phyloP scores from a whole-genome alignment of 2,888 invertebrate genomes.

The Aporophyla lueneburgensis region DNA sequence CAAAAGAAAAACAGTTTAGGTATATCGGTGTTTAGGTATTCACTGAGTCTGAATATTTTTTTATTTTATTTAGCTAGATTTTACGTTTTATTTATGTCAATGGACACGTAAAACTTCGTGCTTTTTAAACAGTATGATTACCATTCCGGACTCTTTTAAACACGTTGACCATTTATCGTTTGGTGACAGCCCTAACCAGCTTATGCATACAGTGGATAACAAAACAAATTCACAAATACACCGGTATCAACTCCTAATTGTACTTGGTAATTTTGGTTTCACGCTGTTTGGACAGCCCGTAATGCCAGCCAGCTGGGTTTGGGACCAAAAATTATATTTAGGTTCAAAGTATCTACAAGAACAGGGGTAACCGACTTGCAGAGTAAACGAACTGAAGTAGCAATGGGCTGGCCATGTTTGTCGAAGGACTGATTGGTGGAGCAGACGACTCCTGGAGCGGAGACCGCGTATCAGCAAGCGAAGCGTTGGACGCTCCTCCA shows the following conservation, averaged over 20 bases:
- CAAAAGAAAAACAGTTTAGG: no score
- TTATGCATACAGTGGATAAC: conserved; percentile 24
- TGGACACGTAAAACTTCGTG: background rate
- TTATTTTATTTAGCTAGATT: background rate
- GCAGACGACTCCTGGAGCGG: no score
- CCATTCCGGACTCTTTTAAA: background rate
- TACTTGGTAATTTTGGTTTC: conserved; percentile 44
- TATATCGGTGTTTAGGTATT: no score
- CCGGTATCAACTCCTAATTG: conserved; percentile 38
- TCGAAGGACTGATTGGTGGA: no score
- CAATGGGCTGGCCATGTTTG: no score
- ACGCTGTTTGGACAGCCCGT: conserved; percentile 6
- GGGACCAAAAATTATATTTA: background rate
- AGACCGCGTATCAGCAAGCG: no score
- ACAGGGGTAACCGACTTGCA: no score
- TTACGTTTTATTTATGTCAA: background rate
- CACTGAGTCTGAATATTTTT: background rate
- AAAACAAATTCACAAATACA: conserved; percentile 32
- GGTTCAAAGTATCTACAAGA: background rate
- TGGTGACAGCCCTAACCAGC: conserved; percentile 44
- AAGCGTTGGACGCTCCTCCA: no score
- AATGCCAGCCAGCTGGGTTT: background rate
- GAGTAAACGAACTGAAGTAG: no score
- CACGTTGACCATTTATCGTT: background rate
- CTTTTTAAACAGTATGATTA: background rate